Conservation (phyloP, 2,888 invertebrate genomes). For the Agrotis clavis region DNA sequence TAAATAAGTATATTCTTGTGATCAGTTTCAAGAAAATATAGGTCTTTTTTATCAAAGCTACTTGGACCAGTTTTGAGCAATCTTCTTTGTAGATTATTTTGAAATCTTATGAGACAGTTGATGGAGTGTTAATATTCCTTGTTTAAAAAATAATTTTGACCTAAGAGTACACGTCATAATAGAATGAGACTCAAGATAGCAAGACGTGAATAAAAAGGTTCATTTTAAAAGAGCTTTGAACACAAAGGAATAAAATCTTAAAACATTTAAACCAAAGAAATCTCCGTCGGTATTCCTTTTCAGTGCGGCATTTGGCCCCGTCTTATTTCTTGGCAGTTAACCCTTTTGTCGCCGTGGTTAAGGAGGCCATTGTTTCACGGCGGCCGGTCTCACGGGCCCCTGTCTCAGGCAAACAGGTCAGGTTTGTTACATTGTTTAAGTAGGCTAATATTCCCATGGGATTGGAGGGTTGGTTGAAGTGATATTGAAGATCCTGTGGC, state of each 20-base stretch:
- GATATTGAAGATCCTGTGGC: slow-evolving; percentile 31
- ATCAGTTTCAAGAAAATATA: no score
- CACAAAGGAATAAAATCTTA: slow-evolving; percentile 42
- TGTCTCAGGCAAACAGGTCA: slow-evolving; percentile 84
- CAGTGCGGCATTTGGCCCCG: slow-evolving; percentile 61
- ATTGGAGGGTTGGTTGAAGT: slow-evolving; percentile 57
- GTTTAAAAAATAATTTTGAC: no score
- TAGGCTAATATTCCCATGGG: slow-evolving; percentile 83
- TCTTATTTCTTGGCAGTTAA: slow-evolving; percentile 76
- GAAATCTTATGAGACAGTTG: no score
- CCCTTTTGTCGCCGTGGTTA: slow-evolving; percentile 76
- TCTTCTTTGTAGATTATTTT: no score
- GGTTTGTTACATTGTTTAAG: slow-evolving; percentile 82
- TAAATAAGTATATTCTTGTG: no score
- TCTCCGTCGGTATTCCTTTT: slow-evolving; percentile 52
- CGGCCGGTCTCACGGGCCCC: slow-evolving; percentile 79
- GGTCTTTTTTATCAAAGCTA: no score
- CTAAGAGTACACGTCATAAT: background rate
- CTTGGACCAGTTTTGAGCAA: no score
- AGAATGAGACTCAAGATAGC: background rate
- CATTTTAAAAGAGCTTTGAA: slow-evolving; percentile 3
- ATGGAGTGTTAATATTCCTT: no score
- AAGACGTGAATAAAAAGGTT: slow-evolving; percentile 4
- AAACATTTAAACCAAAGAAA: slow-evolving; percentile 38
- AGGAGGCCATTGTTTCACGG: slow-evolving; percentile 78